Conservation (phyloP, 2,113 vertebrate species). For the Talpa occidentalis region DNA sequence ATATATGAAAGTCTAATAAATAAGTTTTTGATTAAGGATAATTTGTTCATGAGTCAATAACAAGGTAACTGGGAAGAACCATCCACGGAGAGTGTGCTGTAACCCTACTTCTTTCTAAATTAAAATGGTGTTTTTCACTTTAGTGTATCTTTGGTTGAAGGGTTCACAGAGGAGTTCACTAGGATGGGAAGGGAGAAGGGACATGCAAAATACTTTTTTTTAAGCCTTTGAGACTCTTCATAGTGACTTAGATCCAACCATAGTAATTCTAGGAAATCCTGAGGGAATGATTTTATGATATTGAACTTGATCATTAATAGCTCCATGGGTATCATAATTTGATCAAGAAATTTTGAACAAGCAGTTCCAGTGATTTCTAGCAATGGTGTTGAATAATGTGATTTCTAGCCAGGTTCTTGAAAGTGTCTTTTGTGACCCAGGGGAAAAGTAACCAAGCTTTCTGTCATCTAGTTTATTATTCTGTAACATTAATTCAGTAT, state of each 20-base stretch:
- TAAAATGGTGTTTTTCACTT: conserved; percentile 6
- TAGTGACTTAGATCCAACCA: not conserved
- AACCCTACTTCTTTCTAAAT: not conserved
- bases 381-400: not conserved
- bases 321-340: not conserved
- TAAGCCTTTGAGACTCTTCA: not conserved
- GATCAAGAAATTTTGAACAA: not conserved
- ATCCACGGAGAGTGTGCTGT: not conserved
- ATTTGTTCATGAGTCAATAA: conserved; percentile 64
- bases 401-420: not conserved
- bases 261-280: not conserved
- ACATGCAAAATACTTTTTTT: not conserved
- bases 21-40: conserved; percentile 59
- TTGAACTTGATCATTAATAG: not conserved
- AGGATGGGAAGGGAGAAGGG: not conserved
- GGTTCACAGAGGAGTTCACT: not conserved
- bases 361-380: not conserved
- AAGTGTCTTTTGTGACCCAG: not conserved
- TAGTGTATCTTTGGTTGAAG: not conserved
- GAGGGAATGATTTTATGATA: not conserved
- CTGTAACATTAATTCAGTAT: not conserved
- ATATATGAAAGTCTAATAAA: conserved; percentile 54
- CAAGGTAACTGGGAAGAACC: conserved; percentile 13
- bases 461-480: not conserved
- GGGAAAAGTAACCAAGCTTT: not conserved